phyloP scores from a whole-genome alignment of 2,113 vertebrate genomes.

The Gallinago jamesoni region DNA sequence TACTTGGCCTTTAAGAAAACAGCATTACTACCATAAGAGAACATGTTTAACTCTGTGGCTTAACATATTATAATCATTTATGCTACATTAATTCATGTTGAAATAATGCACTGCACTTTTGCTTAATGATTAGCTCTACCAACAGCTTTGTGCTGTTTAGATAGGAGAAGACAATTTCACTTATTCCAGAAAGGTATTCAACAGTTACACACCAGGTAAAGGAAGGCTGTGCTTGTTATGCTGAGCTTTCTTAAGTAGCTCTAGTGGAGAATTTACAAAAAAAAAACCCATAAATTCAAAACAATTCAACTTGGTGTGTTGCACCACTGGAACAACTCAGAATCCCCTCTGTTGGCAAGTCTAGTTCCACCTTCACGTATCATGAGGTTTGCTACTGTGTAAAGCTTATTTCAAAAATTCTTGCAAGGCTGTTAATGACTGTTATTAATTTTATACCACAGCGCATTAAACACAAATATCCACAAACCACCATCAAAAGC shows the following conservation, averaged over 20 bases:
- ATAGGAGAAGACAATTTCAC: not conserved
- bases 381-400: accelerated
- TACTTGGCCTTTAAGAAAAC: not conserved
- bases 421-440: not conserved
- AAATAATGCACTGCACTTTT: not conserved
- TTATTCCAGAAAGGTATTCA: not conserved
- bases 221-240: not conserved
- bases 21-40: not conserved
- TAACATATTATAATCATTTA: not conserved
- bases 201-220: not conserved
- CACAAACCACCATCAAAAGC: not conserved
- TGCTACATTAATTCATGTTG: not conserved
- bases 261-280: not conserved
- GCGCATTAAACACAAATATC: not conserved
- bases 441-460: not conserved
- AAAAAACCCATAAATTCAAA: not conserved
- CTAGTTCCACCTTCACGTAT: not conserved
- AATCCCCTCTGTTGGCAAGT: not conserved
- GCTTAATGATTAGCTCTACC: not conserved
- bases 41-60: not conserved
- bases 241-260: not conserved
- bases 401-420: not conserved
- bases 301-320: not conserved
- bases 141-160: not conserved
- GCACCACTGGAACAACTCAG: not conserved